Conservation (phyloP, 2,797 vertebrate genomes). For the Darevskia mixta region DNA sequence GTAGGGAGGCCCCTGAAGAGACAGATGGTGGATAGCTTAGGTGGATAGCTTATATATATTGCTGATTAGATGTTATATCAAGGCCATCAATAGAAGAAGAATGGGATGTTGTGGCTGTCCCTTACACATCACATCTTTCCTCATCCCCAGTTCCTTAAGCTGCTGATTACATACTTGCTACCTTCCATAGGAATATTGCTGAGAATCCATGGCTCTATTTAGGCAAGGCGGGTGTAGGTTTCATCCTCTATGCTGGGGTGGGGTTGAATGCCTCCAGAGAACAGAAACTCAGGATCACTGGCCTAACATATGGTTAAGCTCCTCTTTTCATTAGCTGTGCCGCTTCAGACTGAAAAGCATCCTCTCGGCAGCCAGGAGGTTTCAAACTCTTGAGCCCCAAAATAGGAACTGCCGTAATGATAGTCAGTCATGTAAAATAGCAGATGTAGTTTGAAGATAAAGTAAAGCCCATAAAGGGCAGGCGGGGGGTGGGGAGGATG, state of each 20-base stretch:
- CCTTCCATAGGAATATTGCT: background rate
- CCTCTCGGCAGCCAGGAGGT: constrained; percentile 60
- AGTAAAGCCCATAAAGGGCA: constrained; percentile 60
- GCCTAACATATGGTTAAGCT: constrained; percentile 41
- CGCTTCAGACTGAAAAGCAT: constrained; percentile 60
- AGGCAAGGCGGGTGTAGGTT: background rate
- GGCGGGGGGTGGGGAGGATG: constrained; percentile 24
- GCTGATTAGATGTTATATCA: background rate
- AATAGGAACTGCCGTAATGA: constrained; percentile 50
- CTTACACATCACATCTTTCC: background rate
- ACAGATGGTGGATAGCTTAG: no score
- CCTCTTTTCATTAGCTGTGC: constrained; percentile 42
- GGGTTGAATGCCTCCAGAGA: constrained; percentile 11
- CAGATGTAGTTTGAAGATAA: constrained; percentile 71
- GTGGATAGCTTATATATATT: no score
- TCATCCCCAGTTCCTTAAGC: no score
- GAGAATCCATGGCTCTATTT: background rate
- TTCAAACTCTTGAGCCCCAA: constrained; percentile 63
- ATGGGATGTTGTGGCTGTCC: background rate
- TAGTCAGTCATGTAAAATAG: constrained; percentile 65
- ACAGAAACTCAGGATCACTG: constrained; percentile 33
- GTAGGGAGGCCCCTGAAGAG: no score
- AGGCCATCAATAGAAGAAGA: background rate
- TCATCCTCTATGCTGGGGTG: background rate
- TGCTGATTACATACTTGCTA: background rate